Percentiles rank a stretch among this genome's conserved stretches.
Evolutionary conservation across 2,888 invertebrate genomes (phyloP).

Genomic region (Unio pictorum): DNA sequence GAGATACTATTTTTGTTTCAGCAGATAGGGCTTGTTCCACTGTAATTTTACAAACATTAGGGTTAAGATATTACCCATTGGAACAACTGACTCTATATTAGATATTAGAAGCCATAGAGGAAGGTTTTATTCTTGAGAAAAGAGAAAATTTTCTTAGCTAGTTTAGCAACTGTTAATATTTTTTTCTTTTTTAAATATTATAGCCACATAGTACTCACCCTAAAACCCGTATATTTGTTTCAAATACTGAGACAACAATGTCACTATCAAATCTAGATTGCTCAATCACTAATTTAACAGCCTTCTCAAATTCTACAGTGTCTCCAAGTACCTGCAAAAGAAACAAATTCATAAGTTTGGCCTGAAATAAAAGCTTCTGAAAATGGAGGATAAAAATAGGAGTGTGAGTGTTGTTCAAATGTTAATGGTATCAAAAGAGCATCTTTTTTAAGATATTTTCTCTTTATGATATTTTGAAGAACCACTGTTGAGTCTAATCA

Average conservation of each 20-base stretch:
- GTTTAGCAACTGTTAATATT: not conserved
- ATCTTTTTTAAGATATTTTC: no score
- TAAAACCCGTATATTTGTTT: slow-evolving; percentile 97
- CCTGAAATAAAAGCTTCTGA: not conserved
- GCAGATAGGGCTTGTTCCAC: no score
- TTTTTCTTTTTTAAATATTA: not conserved
- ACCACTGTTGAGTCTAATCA: no score
- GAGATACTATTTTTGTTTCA: no score
- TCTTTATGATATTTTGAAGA: no score
- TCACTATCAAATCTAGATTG: slow-evolving; percentile 95
- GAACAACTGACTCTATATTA: no score
- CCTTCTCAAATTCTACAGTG: slow-evolving; percentile 93
- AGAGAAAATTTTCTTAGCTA: not conserved
- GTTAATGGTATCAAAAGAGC: no score
- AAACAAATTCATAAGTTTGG: not conserved
- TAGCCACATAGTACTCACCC: slow-evolving; percentile 78
- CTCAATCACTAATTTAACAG: slow-evolving; percentile 86
- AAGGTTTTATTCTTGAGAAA: no score
- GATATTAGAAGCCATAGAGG: no score
- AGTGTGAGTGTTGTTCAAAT: no score
- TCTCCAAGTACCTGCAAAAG: slow-evolving; percentile 83
- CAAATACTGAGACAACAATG: slow-evolving; percentile 96
- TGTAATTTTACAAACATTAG: no score
- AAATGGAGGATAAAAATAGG: not conserved
- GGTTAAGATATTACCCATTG: no score